A percentile compares a stretch with the other conserved stretches of the same genome.
phyloP scores from a whole-genome alignment of 92 coral and sea anemone species.

The Palythoa grandiflora region DNA sequence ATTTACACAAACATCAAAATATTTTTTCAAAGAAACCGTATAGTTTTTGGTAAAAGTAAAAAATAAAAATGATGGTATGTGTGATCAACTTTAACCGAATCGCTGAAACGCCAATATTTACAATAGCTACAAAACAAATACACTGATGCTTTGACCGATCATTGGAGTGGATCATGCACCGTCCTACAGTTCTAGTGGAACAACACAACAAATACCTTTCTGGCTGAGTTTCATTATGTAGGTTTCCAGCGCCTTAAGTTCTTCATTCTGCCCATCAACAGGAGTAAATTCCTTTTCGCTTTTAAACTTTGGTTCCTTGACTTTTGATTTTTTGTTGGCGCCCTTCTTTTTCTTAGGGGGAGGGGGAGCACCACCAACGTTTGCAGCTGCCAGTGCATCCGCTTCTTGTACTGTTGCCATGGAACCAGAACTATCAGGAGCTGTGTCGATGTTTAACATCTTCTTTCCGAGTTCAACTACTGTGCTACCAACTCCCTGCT shows the following conservation, averaged over 20 bases:
- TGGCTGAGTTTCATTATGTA: constrained; percentile 80
- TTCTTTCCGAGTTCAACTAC: constrained; percentile 90
- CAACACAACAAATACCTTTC: constrained; percentile 58
- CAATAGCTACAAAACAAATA: too few species aligned
- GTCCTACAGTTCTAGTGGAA: not conserved
- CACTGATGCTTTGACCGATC: too few species aligned
- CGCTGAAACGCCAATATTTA: too few species aligned
- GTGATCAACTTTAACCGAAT: too few species aligned
- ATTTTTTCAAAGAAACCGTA: too few species aligned
- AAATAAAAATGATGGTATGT: too few species aligned
- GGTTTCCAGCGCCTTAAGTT: constrained; percentile 84
- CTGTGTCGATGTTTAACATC: constrained; percentile 86
- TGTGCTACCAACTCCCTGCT: constrained; percentile 78
- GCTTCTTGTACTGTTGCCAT: constrained; percentile 84
- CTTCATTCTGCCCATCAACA: constrained; percentile 82
- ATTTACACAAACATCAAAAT: not conserved
- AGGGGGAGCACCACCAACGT: constrained; percentile 74
- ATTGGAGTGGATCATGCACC: not conserved
- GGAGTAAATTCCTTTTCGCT: constrained; percentile 77
- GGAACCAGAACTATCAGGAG: constrained; percentile 88
- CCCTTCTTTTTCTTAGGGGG: constrained; percentile 79
- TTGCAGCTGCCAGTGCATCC: constrained; percentile 83
- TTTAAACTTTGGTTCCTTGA: constrained; percentile 62
- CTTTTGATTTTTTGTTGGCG: constrained; percentile 65
- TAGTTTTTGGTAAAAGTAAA: too few species aligned